Conservation (phyloP, 2,888 invertebrate genomes). For the Chesias legatella region DNA sequence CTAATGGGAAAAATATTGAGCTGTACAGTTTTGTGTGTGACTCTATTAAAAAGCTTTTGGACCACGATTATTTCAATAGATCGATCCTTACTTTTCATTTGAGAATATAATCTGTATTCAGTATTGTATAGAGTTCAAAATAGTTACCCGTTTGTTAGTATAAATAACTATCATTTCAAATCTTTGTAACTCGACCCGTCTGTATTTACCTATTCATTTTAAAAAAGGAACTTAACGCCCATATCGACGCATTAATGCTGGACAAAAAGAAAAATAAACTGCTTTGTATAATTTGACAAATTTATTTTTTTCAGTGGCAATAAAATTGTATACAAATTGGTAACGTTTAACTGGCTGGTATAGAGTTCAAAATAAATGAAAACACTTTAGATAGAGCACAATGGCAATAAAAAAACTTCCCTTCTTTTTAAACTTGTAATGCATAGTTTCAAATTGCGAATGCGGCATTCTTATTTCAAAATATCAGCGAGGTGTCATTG, state of each 20-base stretch:
- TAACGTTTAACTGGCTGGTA: constrained; percentile 5
- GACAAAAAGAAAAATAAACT: constrained; percentile 78
- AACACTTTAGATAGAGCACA: constrained; percentile 1
- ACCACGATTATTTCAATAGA: constrained; percentile 32
- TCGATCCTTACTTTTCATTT: too few relatives aligned
- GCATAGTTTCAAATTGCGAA: constrained; percentile 78
- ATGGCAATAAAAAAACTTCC: constrained; percentile 58
- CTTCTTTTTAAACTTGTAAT: constrained; percentile 76
- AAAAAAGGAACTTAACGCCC: constrained; percentile 78
- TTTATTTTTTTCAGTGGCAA: constrained; percentile 13
- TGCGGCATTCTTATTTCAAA: constrained; percentile 79
- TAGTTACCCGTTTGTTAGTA: constrained; percentile 21
- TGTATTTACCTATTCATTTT: constrained; percentile 80
- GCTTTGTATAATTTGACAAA: constrained; percentile 69
- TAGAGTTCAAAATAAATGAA: constrained; percentile 33
- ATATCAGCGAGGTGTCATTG: constrained; percentile 77
- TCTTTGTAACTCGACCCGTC: constrained; percentile 66
- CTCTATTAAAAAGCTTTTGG: constrained; percentile 32
- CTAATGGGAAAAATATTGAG: too few relatives aligned
- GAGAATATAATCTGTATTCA: constrained; percentile 30
- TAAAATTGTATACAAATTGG: neutral
- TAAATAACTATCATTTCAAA: constrained; percentile 52
- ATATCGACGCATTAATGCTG: constrained; percentile 74
- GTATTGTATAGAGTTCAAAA: constrained; percentile 24
- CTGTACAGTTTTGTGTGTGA: too few relatives aligned